phyloP scores from a whole-genome alignment of 2,888 invertebrate genomes.

The Dendrolimus pini region DNA sequence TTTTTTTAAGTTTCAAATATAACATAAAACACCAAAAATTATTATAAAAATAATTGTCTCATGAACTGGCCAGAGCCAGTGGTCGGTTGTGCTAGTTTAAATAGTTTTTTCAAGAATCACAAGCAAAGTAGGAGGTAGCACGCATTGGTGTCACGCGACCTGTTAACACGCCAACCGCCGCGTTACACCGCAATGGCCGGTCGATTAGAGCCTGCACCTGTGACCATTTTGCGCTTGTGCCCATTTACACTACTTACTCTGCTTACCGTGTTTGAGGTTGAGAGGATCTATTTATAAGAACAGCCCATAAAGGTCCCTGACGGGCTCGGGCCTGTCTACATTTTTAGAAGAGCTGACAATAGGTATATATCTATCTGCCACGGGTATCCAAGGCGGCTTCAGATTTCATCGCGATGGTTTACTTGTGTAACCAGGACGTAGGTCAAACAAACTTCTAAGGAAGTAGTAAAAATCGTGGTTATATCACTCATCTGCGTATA shows the following conservation, averaged over 20 bases:
- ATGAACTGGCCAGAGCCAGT: not conserved
- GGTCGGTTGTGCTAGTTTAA: constrained; percentile 34
- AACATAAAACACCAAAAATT: not conserved
- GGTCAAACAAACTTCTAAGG: too few relatives aligned
- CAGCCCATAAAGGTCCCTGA: too few relatives aligned
- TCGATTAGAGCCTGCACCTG: constrained; percentile 18
- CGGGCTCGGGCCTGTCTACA: too few relatives aligned
- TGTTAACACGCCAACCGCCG: constrained; percentile 37
- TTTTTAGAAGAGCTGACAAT: too few relatives aligned
- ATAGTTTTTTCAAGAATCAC: constrained; percentile 63
- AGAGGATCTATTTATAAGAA: too few relatives aligned
- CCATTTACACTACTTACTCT: not conserved
- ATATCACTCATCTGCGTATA: too few relatives aligned
- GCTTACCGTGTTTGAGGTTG: not conserved
- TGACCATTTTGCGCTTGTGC: constrained; percentile 9
- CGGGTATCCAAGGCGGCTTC: too few relatives aligned
- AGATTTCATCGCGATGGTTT: too few relatives aligned
- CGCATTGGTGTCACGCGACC: constrained; percentile 41
- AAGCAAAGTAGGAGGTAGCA: constrained; percentile 41
- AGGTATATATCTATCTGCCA: too few relatives aligned
- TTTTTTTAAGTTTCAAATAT: not conserved
- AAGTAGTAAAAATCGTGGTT: too few relatives aligned
- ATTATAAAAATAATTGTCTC: not conserved
- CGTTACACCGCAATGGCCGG: constrained; percentile 39
- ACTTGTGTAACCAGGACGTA: too few relatives aligned